Base-by-base conservation (phyloP, 1,140 invertebrate genomes). In the Drosophila fuyamai region DNA sequence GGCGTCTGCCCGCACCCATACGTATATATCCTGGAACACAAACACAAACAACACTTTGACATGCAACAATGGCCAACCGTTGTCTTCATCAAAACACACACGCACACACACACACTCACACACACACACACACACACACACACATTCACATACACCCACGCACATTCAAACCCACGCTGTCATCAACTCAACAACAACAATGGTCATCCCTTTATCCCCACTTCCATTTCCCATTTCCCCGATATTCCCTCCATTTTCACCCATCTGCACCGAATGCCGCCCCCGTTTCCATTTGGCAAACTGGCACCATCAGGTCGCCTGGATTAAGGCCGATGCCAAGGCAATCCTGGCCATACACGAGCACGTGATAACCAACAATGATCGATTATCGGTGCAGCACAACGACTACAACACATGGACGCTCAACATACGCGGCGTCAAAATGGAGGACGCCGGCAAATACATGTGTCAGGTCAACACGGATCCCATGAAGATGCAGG, bases 401-500 rank as follows among this genome's bases (percentile, higher is more conserved):
- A 97, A 95, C 91, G 96, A 97, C 93, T 95, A 94, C 93, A 96
- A 97, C 85, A 97, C 96, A 75, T 98, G 97, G 97, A 97, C 96
- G 44, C 94, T 98, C 55, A 96, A 96, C 92, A 97, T 98, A 81
- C 94, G 95, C 72, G 94, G 95, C 73, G 97, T 97, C 43, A 95
- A 96, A 83, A 94, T 96, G 79, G 96, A 96, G 83, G 97, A 98
- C 93, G 93, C 96, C 44, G 97, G 97, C 68, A 95, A 96, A 83
- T 97, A 97, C 90, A 98, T 98, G 96, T 98, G 97, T 93, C 97
- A 98, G 94, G 96, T 98, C 83, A 98, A 98, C 92, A 97, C 97
- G 66, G 96, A 98, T 93, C 97, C 97, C 13, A 98, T 98, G 96
- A 97, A 97, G 93, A 97, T 96, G 94, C 97, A 97, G 95, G 97